Base-by-base conservation (phyloP, 2,888 invertebrate species). In the Agonopterix heracliana region DNA sequence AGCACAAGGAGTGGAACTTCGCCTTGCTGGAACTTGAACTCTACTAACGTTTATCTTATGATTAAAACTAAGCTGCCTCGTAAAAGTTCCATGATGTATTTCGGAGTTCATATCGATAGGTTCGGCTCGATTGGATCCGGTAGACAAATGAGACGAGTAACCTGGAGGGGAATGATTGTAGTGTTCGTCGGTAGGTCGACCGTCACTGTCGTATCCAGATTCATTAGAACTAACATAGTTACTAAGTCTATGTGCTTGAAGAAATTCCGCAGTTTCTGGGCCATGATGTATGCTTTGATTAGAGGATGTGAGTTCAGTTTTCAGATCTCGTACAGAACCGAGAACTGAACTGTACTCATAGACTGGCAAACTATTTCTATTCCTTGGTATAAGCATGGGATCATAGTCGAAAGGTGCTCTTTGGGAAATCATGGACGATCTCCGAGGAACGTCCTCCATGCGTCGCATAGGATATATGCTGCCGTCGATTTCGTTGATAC, bases 201-300 rank as follows among this genome's bases (percentile, higher is more conserved):
- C 92, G 71, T 95, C 95, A 75, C 94, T 94, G 69, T 95, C 95
- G 72, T 95, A 95, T 41, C 95, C 95, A 45, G 94, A 95, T 80
- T 95, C 95, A 75, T 94, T 95, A 44, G 94, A 95, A 78, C 94
- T 94, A 46, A 94, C 91, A 76, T 94, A 94, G 79, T 93, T 93
- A 73, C 91, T 92, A 64, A 92, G 81, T 61, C 92, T 90, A 81
- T 91, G 91, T 66, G 90, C 83, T 80, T 90, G 90, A 66, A 89
- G 76, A 65, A 91, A 83, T 81, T 91, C 91, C 61, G 81, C 84
- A 47, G 69, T 69, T 78, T 90, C 90, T 57, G 81, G 86, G 51
- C 81, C 84, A 59, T 89, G 90, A 70, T 90, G 90, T 64, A 91
- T 90, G 57, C 88, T 89, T 61, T 87, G 88, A 51, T 77, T 74